These are phyloP conservation scores for Scelioninae gen. 2 DNA, from an alignment of 2,888 invertebrate species.

Conservation along the genomic window DNA sequence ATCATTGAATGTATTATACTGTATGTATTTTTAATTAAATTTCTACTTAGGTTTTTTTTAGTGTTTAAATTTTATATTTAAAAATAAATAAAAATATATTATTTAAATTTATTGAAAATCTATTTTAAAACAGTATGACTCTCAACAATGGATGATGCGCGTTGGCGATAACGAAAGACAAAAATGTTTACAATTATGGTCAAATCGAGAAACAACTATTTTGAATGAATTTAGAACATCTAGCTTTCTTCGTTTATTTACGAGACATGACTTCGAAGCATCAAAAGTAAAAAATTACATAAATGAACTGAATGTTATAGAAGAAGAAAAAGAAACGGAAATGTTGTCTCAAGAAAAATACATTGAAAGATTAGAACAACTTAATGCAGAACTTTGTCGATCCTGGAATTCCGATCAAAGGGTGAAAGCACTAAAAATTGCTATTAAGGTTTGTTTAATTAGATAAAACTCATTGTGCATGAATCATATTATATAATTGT, in stretches of 20 bases:
- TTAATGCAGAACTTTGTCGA: constrained; percentile 92
- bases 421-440: constrained; percentile 96
- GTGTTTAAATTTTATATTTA: too few relatives aligned
- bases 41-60: too few relatives aligned
- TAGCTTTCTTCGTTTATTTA: constrained; percentile 79
- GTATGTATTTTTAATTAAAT: too few relatives aligned
- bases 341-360: constrained; percentile 93
- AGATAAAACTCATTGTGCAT: too few relatives aligned
- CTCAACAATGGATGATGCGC: too few relatives aligned
- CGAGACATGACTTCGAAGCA: constrained; percentile 67
- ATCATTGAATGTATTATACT: too few relatives aligned
- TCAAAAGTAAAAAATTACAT: constrained; percentile 93
- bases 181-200: constrained; percentile 87
- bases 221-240: constrained; percentile 94
- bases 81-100: too few relatives aligned
- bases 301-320: constrained; percentile 96
- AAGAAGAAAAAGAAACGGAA: constrained; percentile 93
- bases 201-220: constrained; percentile 83
- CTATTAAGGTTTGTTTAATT: constrained; percentile 81
- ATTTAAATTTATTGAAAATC: too few relatives aligned
- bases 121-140: too few relatives aligned
- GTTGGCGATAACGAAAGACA: too few relatives aligned
- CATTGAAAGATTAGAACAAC: constrained; percentile 89
- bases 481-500: too few relatives aligned
- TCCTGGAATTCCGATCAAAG: constrained; percentile 97